Conservation (phyloP, 2,797 vertebrate genomes). For the Microctenopoma lineatum region DNA sequence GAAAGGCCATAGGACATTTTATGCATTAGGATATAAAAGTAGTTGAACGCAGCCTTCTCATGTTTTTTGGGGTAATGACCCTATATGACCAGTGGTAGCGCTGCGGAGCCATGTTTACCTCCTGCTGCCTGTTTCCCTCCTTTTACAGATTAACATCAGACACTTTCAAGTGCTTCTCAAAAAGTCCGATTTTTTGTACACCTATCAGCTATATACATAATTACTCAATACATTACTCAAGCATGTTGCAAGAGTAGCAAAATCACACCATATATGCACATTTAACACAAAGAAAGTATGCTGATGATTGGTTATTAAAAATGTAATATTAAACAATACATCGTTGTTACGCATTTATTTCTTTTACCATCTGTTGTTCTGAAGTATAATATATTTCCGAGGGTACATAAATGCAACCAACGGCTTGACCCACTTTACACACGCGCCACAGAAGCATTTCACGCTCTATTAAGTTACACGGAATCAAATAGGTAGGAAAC, state of each 20-base stretch:
- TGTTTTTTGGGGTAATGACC: background rate
- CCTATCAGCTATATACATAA: fast-evolving
- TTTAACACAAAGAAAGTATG: background rate
- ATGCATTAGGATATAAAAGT: no score
- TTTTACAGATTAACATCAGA: constrained; percentile 38
- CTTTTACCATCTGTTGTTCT: background rate
- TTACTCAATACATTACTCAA: background rate
- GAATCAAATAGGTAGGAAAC: fast-evolving
- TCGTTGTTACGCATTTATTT: background rate
- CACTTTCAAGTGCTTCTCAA: constrained; percentile 14
- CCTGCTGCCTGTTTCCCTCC: constrained; percentile 60
- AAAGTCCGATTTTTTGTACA: fast-evolving
- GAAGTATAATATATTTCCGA: background rate
- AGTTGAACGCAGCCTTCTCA: background rate
- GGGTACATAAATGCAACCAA: constrained; percentile 18
- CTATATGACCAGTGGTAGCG: constrained; percentile 25
- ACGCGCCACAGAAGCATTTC: constrained; percentile 38
- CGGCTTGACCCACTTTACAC: constrained; percentile 66
- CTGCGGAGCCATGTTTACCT: constrained; percentile 16
- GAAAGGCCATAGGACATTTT: no score
- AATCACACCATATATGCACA: background rate
- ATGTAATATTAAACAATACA: fast-evolving
- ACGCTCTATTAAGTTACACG: constrained; percentile 1
- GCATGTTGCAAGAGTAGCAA: background rate
- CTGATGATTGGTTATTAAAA: background rate